Evolutionary conservation across 2,797 vertebrate species (phyloP), one percentile per base, ranked within the genome.

Genomic region (Smutsia temminckii): DNA sequence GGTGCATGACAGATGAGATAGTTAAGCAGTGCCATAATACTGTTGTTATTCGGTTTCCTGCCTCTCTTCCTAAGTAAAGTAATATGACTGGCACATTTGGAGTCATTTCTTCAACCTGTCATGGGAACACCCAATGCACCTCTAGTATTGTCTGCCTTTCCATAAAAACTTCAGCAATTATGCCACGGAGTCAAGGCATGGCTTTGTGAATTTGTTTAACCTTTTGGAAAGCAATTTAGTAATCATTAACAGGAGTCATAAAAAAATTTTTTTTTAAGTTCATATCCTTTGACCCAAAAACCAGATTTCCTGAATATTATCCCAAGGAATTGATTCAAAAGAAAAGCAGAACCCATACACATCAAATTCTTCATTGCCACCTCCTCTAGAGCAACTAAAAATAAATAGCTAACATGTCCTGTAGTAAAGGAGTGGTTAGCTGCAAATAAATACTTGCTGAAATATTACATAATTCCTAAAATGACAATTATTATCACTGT

Each of bases 201-300:
- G 57, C 72, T 90, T 83, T 83, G 63, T 0, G 8, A 72, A 95
- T 92, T 61, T 79, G 68, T 92, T 92, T 87, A 85, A 66, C n/a
- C 89, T 74, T 92, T 94, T 79, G 72, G 66, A 85, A 96, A 93
- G 57, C 71, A 96, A 92, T 79, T 88, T 83, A 95, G 93, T 79
- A 96, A 97, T 96, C 92, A 96, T 96, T 96, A 96, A 96, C 95
- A 74, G 95, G 85, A 96, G 85, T 91, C 77, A 80, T 96, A 81
- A 95, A 97, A 94, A 95, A 95, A 80, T 53, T 40, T 40, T 40
- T 40, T 40, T 40, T 40, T 40, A 40, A 1, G 72, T 89, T 94
- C 61, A 42, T 93, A 94, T 96, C 78, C 92, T 97, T 95, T 96
- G 87, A 96, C 95, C 95, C 85, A 86, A 63, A 69, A 94, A 83